A percentile compares a stretch with the other conserved stretches of the same genome.
Evolutionary conservation across 2,113 vertebrate species (phyloP).

Genomic region (Brienomyrus longianalis): DNA sequence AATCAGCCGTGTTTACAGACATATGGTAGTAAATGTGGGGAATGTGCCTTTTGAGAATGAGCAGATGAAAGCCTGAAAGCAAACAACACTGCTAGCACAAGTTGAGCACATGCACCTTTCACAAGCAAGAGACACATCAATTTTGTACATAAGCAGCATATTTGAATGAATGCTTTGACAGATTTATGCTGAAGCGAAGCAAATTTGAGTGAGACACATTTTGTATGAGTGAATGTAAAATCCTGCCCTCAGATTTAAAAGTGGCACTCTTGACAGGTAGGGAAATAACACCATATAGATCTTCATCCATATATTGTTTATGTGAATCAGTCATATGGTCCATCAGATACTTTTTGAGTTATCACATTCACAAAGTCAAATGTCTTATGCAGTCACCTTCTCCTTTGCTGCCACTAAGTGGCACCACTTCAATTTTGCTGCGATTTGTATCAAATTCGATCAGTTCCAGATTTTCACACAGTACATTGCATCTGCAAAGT

Average conservation of each 20-base stretch:
- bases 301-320: background rate
- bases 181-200: background rate
- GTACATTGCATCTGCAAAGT: background rate
- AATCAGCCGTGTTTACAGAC: background rate
- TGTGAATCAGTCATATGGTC: background rate
- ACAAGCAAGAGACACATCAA: background rate
- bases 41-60: background rate
- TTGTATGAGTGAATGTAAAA: background rate
- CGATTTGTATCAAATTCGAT: background rate
- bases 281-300: background rate
- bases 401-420: background rate
- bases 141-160: background rate
- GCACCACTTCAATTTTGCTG: background rate
- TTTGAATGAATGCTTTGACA: background rate
- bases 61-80: background rate
- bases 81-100: background rate
- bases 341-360: background rate
- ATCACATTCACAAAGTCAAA: background rate
- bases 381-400: background rate
- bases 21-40: background rate
- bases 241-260: background rate
- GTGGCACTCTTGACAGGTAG: background rate
- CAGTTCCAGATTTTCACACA: background rate
- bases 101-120: background rate
- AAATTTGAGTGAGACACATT: background rate